Conservation (phyloP, 1,140 invertebrate genomes). For the Cheumatopsyche charites region DNA sequence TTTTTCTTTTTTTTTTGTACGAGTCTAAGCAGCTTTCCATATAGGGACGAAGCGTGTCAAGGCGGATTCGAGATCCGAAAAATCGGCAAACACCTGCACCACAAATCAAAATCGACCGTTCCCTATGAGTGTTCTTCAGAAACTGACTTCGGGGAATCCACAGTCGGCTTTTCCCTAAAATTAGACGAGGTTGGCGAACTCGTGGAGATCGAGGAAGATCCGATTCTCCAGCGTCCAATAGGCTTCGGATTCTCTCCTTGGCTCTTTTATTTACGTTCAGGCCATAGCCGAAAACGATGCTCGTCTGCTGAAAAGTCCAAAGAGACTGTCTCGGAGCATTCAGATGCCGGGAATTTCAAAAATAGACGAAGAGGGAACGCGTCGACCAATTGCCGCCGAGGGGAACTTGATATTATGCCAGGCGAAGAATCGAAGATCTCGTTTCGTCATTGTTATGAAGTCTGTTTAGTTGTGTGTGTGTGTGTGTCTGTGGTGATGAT, state of each 20-base stretch:
- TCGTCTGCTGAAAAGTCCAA: background rate
- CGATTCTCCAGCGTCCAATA: too few species aligned
- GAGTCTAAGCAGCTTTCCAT: conserved; percentile 35
- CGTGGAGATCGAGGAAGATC: background rate
- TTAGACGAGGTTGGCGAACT: conserved; percentile 33
- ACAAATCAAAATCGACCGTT: background rate
- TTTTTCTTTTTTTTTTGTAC: background rate
- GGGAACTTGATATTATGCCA: conserved; percentile 22
- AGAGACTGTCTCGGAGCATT: background rate
- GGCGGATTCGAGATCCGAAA: conserved; percentile 15
- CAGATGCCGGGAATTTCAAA: background rate
- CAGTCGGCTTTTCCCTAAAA: conserved; percentile 14
- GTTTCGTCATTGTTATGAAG: too few species aligned
- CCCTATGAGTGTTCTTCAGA: background rate
- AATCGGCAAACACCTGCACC: too few species aligned
- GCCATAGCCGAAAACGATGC: too few species aligned
- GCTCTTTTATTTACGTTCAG: background rate
- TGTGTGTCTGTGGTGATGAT: too few species aligned
- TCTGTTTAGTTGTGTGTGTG: too few species aligned
- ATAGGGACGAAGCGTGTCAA: conserved; percentile 47
- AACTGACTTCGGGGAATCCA: background rate
- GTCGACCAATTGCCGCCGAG: conserved; percentile 3
- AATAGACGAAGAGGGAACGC: conserved; percentile 6
- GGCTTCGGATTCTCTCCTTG: background rate
- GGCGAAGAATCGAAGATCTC: background rate